A percentile compares a stretch with the other conserved stretches of the same genome.
Conservation (phyloP, 2,113 vertebrate genomes). For the Laterallus jamaicensis region DNA sequence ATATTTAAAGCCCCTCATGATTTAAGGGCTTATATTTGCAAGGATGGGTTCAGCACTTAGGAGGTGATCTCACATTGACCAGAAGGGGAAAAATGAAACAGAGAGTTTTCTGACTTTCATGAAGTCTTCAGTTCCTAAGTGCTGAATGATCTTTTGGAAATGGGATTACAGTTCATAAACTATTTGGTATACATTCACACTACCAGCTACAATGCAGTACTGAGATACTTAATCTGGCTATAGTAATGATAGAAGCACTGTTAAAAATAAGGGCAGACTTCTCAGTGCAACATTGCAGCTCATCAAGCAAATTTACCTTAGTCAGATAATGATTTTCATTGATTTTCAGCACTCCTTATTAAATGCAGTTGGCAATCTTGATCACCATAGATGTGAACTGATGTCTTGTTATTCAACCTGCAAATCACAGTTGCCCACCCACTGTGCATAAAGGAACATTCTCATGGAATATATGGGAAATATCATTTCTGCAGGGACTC, state of each 20-base stretch:
- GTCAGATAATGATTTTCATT: background rate
- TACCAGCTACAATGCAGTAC: background rate
- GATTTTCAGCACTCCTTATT: background rate
- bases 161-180: background rate
- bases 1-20: background rate
- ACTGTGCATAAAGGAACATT: background rate
- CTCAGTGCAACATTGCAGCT: background rate
- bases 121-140: background rate
- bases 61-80: background rate
- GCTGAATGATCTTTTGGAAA: background rate
- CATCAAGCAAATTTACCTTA: background rate
- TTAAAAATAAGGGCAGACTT: background rate
- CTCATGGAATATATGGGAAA: background rate
- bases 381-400: background rate
- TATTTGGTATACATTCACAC: background rate
- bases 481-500: background rate
- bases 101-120: background rate
- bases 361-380: background rate
- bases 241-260: background rate
- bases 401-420: background rate
- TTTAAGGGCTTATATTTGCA: background rate
- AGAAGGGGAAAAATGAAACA: background rate
- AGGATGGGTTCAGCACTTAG: background rate
- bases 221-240: background rate
- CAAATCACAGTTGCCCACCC: background rate